phyloP scores from a whole-genome alignment of 2,888 invertebrate genomes.

The Cremastobaeus sp. region DNA sequence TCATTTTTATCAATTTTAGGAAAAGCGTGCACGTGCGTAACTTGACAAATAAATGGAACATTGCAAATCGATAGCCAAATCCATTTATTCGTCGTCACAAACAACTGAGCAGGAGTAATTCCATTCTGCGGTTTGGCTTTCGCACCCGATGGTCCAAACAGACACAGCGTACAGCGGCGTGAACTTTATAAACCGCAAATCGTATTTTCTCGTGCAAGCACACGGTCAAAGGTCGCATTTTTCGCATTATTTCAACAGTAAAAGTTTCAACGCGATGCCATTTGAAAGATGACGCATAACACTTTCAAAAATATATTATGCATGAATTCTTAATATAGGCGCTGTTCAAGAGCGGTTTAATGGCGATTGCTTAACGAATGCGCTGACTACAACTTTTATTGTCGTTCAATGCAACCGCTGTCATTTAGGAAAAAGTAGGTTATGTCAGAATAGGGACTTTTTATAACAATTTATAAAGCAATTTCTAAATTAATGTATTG shows the following conservation, averaged over 20 bases:
- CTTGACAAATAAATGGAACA: conserved; percentile 69
- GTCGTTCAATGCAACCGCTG: too few relatives aligned
- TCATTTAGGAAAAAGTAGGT: too few relatives aligned
- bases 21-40: conserved; percentile 58
- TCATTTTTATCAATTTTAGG: conserved; percentile 44
- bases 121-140: conserved; percentile 73
- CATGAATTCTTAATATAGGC: too few relatives aligned
- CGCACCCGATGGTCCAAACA: conserved; percentile 64
- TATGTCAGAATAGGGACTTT: too few relatives aligned
- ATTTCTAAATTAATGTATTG: too few relatives aligned
- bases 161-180: conserved; percentile 61
- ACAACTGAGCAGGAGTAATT: conserved; percentile 75
- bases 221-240: conserved; percentile 57
- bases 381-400: too few relatives aligned
- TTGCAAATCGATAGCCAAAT: conserved; percentile 70
- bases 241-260: conserved; percentile 54
- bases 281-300: conserved; percentile 37
- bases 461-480: too few relatives aligned
- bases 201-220: conserved; percentile 53
- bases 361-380: too few relatives aligned
- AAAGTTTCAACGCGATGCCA: conserved; percentile 42
- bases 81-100: conserved; percentile 69
- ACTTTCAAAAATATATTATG: conserved; percentile 18
- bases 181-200: conserved; percentile 61
- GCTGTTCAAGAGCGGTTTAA: too few relatives aligned